Conservation (phyloP, 92 coral and sea anemone genomes). For the Epizoanthus scotinus region DNA sequence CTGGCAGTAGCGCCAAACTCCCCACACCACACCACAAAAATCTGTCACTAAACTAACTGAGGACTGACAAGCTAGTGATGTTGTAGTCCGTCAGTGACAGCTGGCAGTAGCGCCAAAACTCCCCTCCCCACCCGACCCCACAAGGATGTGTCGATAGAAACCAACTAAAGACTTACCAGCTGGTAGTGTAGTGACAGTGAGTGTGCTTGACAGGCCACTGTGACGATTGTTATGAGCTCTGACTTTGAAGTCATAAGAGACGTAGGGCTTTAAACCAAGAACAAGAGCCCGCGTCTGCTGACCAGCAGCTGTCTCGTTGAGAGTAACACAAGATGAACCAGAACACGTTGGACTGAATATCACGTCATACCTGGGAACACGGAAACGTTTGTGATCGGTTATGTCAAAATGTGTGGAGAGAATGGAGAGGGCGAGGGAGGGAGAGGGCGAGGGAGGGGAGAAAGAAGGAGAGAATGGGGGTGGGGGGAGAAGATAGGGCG, state of each 20-base stretch:
- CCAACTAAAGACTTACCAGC: slow-evolving; percentile 54
- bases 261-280: slow-evolving; percentile 59
- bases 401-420: too few relatives aligned
- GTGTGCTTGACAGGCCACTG: slow-evolving; percentile 60
- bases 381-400: not conserved
- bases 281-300: slow-evolving; percentile 50
- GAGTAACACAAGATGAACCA: slow-evolving; percentile 47
- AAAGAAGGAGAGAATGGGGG: too few relatives aligned
- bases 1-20: too few relatives aligned
- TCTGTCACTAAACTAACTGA: too few relatives aligned
- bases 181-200: slow-evolving; percentile 65
- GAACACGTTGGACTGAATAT: slow-evolving; percentile 46
- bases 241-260: slow-evolving; percentile 69
- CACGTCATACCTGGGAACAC: slow-evolving; percentile 26
- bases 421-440: too few relatives aligned
- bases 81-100: not conserved
- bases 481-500: too few relatives aligned
- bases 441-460: too few relatives aligned
- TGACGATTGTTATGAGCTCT: slow-evolving; percentile 63
- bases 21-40: too few relatives aligned
- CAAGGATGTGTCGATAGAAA: too few relatives aligned
- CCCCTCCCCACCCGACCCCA: too few relatives aligned
- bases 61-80: slow-evolving; percentile 75
- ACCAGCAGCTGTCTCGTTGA: slow-evolving; percentile 54
- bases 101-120: too few relatives aligned